Evolutionary conservation across 2,113 vertebrate genomes (phyloP).

Genomic region (Bagarius yarrelli): DNA sequence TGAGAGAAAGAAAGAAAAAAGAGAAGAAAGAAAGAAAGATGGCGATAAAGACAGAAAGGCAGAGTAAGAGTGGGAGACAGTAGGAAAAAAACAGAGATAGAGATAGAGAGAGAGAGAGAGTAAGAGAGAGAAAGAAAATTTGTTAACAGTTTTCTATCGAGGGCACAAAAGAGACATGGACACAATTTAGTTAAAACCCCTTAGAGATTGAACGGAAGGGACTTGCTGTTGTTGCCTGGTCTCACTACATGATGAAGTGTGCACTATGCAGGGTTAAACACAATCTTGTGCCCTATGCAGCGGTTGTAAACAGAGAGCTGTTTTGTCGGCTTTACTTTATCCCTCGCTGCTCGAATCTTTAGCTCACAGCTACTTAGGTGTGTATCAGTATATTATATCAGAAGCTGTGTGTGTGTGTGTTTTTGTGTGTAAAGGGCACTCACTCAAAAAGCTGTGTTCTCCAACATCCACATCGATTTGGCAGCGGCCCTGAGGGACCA

Average conservation of each 20-base stretch:
- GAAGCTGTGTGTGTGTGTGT: constrained; percentile 16
- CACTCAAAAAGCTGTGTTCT: constrained; percentile 22
- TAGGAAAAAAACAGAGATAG: constrained; percentile 14
- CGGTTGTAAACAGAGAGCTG: background rate
- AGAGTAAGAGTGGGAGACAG: background rate
- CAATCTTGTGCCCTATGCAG: background rate
- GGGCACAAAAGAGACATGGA: too few species aligned
- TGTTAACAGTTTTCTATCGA: constrained; percentile 59
- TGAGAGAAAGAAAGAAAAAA: background rate
- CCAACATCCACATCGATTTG: constrained; percentile 34
- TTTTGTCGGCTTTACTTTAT: background rate
- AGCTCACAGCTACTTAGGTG: constrained; percentile 47
- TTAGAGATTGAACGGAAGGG: background rate
- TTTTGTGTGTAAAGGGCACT: constrained; percentile 6
- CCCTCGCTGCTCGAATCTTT: background rate
- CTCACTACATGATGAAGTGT: background rate
- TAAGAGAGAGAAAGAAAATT: constrained; percentile 48
- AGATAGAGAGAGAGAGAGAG: constrained; percentile 2
- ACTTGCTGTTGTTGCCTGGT: background rate
- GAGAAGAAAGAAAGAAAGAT: background rate
- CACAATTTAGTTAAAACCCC: constrained; percentile 63
- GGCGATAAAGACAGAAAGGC: background rate
- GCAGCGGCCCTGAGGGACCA: constrained; percentile 35
- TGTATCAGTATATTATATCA: background rate
- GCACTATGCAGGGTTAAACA: background rate